A percentile compares a stretch with the other conserved stretches of the same genome.
phyloP scores from a whole-genome alignment of 1,140 invertebrate species.

The Paraescarpia echinospica region DNA sequence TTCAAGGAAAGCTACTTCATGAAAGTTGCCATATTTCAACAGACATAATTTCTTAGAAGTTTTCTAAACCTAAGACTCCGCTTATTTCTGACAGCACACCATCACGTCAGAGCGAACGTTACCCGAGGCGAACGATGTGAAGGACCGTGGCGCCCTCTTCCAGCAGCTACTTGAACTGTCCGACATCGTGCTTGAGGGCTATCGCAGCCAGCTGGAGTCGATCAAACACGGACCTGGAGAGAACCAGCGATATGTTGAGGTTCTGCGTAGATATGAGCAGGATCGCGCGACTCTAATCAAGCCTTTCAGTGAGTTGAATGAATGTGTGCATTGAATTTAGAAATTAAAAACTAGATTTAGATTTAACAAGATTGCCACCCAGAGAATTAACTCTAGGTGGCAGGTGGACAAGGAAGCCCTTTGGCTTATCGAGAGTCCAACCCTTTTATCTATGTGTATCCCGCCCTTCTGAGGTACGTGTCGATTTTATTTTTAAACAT shows the following conservation, averaged over 20 bases:
- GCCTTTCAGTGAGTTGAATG: slow-evolving; percentile 63
- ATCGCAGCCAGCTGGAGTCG: slow-evolving; percentile 71
- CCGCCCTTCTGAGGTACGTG: too few species aligned
- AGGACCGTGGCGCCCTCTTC: slow-evolving; percentile 61
- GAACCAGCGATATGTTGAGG: slow-evolving; percentile 57
- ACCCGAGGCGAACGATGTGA: slow-evolving; percentile 51
- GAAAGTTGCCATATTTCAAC: neutral
- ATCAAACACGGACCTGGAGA: slow-evolving; percentile 58
- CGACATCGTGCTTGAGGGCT: slow-evolving; percentile 77
- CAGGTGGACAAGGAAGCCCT: too few species aligned
- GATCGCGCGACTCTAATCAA: slow-evolving; percentile 68
- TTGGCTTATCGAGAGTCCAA: too few species aligned
- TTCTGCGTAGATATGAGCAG: slow-evolving; percentile 68
- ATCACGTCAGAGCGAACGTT: slow-evolving; percentile 46
- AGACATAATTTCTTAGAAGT: neutral
- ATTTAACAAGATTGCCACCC: too few species aligned
- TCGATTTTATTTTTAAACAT: too few species aligned
- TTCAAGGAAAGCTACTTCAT: neutral
- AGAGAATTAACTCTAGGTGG: too few species aligned
- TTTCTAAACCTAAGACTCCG: neutral
- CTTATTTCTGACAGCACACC: slow-evolving; percentile 44
- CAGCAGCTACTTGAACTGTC: slow-evolving; percentile 73
- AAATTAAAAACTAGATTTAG: too few species aligned
- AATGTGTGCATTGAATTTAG: neutral
- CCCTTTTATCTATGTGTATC: too few species aligned